Percentiles rank a stretch among this genome's conserved stretches.
Conservation (phyloP, 2,797 vertebrate species). For the Hoplostethus mediterraneus region DNA sequence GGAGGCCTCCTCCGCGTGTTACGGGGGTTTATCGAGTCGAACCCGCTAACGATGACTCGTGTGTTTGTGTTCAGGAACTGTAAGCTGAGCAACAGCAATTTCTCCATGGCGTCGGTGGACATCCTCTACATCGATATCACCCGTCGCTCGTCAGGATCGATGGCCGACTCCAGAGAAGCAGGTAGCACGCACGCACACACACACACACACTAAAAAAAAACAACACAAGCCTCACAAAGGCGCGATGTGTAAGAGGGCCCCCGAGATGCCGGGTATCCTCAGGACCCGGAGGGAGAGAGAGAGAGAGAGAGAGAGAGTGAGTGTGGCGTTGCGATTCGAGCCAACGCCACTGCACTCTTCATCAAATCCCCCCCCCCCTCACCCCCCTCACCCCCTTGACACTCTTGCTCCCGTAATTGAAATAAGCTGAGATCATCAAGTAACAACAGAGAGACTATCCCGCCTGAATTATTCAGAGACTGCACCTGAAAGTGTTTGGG, state of each 20-base stretch:
- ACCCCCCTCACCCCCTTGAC: conserved; percentile 41
- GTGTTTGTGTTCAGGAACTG: conserved; percentile 87
- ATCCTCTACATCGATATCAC: conserved; percentile 98
- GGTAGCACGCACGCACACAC: conserved; percentile 74
- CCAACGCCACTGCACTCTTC: conserved; percentile 70
- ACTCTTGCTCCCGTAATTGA: conserved; percentile 56
- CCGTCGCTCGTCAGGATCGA: conserved; percentile 87
- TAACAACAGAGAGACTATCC: conserved; percentile 48
- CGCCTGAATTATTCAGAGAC: conserved; percentile 72
- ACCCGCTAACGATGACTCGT: neutral
- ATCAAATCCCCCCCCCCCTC: conserved; percentile 43
- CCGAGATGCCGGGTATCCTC: conserved; percentile 28
- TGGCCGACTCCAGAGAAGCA: conserved; percentile 90
- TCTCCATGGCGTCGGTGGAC: conserved; percentile 95
- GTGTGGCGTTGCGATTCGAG: conserved; percentile 18
- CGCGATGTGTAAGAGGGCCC: conserved; percentile 35
- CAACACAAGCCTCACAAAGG: neutral
- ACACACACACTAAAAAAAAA: conserved; percentile 16
- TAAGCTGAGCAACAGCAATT: conserved; percentile 90
- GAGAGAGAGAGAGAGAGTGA: no score
- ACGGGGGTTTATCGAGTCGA: no score
- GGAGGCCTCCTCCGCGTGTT: no score
- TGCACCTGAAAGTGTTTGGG: conserved; percentile 50
- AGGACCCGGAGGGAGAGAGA: conserved; percentile 2
- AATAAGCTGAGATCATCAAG: conserved; percentile 68